These are phyloP conservation scores for Phainopepla nitens DNA, from an alignment of 2,113 vertebrate species.

Conservation along the genomic window DNA sequence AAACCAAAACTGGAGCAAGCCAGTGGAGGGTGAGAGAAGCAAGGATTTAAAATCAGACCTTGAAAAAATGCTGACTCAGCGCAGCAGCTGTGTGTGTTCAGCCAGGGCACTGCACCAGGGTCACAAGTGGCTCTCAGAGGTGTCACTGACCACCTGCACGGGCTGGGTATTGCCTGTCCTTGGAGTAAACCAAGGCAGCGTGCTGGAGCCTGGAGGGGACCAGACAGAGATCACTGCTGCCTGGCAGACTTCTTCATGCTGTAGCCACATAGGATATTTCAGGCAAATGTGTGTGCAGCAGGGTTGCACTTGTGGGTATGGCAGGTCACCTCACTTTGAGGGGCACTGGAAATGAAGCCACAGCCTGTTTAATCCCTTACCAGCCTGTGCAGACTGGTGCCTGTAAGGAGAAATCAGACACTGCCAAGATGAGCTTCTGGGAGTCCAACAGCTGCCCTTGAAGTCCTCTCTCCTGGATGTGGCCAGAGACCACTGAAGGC, in stretches of 20 bases:
- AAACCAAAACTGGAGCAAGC: background rate
- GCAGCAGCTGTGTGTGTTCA: background rate
- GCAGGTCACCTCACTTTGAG: background rate
- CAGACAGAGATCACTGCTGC: background rate
- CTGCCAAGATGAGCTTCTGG: background rate
- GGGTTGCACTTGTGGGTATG: background rate
- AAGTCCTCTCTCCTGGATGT: background rate
- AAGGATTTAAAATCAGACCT: background rate
- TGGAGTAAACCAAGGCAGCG: background rate
- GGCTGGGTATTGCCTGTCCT: background rate
- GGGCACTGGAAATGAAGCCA: rapidly evolving
- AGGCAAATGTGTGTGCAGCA: background rate
- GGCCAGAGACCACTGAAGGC: background rate
- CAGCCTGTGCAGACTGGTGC: background rate
- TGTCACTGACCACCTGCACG: rapidly evolving
- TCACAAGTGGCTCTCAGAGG: background rate
- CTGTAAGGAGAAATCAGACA: background rate
- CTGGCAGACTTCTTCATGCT: background rate
- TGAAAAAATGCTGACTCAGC: background rate
- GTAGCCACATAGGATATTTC: rapidly evolving
- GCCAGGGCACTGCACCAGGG: background rate
- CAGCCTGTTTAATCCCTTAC: background rate
- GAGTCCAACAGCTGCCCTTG: background rate
- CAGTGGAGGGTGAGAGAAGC: conserved; percentile 19
- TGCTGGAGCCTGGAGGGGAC: background rate